These are phyloP conservation scores for Pangasius larnaudii DNA, from an alignment of 2,797 vertebrate species.

Conservation along the genomic window DNA sequence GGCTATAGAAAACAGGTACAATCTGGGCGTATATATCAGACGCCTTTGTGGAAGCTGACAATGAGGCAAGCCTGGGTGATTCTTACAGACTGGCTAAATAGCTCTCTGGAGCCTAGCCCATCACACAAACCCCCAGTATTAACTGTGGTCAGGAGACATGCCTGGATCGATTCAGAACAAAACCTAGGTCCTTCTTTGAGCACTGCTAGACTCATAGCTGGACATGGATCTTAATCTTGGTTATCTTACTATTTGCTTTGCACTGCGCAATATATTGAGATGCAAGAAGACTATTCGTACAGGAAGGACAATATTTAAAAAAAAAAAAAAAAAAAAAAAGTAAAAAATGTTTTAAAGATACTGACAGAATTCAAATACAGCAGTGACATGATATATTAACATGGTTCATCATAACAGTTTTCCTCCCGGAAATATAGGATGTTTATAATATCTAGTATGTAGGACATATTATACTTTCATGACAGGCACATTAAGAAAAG, in stretches of 20 bases:
- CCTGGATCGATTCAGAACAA: slow-evolving; percentile 49
- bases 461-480: neutral
- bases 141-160: slow-evolving; percentile 60
- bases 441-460: neutral
- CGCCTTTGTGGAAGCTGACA: slow-evolving; percentile 79
- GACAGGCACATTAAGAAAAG: neutral
- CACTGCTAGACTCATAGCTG: slow-evolving; percentile 38
- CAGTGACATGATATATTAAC: neutral
- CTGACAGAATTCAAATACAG: neutral
- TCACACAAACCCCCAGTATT: slow-evolving; percentile 67
- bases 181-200: slow-evolving; percentile 47
- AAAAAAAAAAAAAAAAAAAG: too few species aligned
- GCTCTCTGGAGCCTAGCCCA: slow-evolving; percentile 65
- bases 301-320: neutral
- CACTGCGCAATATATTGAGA: neutral
- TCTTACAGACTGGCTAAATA: slow-evolving; percentile 77
- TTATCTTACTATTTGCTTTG: neutral
- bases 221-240: slow-evolving; percentile 31
- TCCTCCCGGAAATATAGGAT: neutral
- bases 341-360: neutral
- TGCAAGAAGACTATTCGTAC: neutral
- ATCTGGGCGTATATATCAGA: slow-evolving; percentile 79
- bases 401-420: neutral
- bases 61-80: slow-evolving; percentile 73
- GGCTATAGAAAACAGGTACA: slow-evolving; percentile 83